phyloP scores from a whole-genome alignment of 2,113 vertebrate species.

The Tachuris rubrigastra region DNA sequence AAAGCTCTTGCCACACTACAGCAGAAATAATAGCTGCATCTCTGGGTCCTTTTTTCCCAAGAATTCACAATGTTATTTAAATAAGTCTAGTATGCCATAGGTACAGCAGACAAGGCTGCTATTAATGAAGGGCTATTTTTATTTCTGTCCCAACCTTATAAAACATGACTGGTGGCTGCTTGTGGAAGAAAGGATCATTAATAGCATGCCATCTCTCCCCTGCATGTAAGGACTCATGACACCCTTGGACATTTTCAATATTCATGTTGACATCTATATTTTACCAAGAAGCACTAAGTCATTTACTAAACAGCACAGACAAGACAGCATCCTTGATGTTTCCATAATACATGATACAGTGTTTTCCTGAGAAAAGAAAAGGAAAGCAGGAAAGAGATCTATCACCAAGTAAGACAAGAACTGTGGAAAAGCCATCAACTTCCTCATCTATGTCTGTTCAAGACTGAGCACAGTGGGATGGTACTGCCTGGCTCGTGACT shows the following conservation, averaged over 20 bases:
- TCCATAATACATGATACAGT: neutral
- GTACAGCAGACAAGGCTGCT: neutral
- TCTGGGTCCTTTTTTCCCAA: neutral
- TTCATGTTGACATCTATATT: conserved; percentile 24
- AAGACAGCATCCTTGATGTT: conserved; percentile 1
- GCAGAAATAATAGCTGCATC: conserved; percentile 23
- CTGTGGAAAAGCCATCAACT: neutral
- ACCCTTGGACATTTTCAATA: conserved; percentile 12
- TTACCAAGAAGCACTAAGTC: neutral
- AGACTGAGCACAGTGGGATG: neutral
- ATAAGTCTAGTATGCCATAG: neutral
- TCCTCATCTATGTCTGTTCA: neutral
- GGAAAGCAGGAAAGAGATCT: neutral
- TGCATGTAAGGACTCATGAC: neutral
- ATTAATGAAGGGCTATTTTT: conserved; percentile 25
- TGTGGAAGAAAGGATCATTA: conserved; percentile 18
- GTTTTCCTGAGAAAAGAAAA: neutral
- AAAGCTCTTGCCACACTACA: neutral
- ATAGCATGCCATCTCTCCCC: neutral
- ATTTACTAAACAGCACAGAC: neutral
- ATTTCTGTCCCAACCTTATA: conserved; percentile 6
- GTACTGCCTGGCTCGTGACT: neutral
- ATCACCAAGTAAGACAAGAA: neutral
- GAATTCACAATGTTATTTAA: conserved; percentile 35
- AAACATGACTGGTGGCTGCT: neutral